phyloP scores from a whole-genome alignment of 2,797 vertebrate genomes.

The Clarias pachynema region DNA sequence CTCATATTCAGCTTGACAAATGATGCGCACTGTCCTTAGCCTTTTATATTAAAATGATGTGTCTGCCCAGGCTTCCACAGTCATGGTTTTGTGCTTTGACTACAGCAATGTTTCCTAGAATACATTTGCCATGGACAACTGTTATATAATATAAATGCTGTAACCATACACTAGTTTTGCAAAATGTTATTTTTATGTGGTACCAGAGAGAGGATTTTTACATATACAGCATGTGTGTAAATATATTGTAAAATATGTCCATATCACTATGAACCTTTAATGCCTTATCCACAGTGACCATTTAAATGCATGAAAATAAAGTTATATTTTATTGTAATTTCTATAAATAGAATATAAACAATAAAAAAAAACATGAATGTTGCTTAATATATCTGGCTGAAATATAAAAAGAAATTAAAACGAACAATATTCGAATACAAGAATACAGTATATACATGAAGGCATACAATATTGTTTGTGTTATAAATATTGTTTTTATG shows the following conservation, averaged over 20 bases:
- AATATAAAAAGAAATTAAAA: neutral
- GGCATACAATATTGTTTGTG: no score
- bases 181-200: neutral
- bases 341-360: neutral
- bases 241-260: neutral
- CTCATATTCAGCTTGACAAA: neutral
- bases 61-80: neutral
- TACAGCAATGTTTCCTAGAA: neutral
- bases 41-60: neutral
- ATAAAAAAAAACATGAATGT: neutral
- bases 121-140: neutral
- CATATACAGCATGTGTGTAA: neutral
- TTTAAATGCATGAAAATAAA: neutral
- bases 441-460: no score
- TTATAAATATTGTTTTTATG: no score
- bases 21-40: neutral
- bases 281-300: neutral
- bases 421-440: neutral
- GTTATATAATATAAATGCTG: neutral
- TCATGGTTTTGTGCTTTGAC: neutral
- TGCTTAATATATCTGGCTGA: neutral
- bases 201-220: neutral
- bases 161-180: neutral
- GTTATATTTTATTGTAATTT: neutral
- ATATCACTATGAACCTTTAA: neutral